Conservation (phyloP, 2,888 invertebrate species). For the Adelognathus sp. region DNA sequence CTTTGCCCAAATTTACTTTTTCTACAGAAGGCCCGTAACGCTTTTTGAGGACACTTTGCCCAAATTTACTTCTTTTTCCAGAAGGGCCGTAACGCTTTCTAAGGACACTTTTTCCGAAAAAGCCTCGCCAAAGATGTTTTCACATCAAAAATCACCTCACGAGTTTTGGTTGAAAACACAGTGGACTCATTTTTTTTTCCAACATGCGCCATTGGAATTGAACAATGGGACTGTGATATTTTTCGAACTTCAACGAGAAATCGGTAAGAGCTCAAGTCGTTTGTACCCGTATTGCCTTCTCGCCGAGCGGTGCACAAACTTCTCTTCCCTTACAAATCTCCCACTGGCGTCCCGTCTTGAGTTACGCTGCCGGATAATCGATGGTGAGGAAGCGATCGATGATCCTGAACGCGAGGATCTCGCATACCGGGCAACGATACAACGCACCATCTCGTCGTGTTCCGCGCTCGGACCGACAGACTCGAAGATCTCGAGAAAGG, state of each 20-base stretch:
- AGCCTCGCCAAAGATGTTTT: no score
- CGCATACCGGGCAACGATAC: slow-evolving; percentile 17
- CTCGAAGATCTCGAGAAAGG: slow-evolving; percentile 3
- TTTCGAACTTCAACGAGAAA: background rate
- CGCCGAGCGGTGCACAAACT: background rate
- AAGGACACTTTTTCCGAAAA: no score
- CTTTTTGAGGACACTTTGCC: no score
- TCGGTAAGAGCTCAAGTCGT: slow-evolving; percentile 15
- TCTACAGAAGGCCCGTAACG: no score
- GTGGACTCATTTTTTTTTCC: no score
- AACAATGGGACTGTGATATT: background rate
- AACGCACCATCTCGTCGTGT: background rate
- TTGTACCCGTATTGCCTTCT: background rate
- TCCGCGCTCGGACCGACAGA: slow-evolving; percentile 6
- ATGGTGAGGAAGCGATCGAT: slow-evolving; percentile 41
- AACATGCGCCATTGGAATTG: background rate
- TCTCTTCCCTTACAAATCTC: background rate
- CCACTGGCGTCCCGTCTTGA: background rate
- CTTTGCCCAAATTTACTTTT: no score
- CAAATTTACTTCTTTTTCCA: no score
- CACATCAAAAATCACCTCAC: no score
- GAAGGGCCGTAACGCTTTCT: no score
- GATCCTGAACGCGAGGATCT: slow-evolving; percentile 22
- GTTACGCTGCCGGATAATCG: slow-evolving; percentile 30
- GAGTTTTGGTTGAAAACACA: no score